Percentiles rank a stretch among this genome's conserved stretches.
Conservation (phyloP, 2,888 invertebrate genomes). For the Hypolimnas misippus region DNA sequence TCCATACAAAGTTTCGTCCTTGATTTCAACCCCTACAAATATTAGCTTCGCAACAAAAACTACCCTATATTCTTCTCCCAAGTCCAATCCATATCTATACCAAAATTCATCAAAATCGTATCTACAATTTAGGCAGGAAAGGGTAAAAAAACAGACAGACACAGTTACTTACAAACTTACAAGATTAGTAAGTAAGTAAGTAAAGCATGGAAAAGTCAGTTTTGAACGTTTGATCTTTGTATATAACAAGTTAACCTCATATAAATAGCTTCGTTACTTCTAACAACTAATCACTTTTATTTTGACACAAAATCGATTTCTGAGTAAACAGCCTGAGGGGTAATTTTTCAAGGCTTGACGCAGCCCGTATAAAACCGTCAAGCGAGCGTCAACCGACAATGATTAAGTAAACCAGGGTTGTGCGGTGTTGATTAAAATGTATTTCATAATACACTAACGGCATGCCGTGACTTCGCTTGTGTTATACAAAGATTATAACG, state of each 20-base stretch:
- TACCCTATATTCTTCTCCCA: no score
- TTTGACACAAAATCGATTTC: constrained; percentile 3
- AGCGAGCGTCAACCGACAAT: constrained; percentile 9
- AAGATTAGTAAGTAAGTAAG: no score
- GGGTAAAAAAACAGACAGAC: no score
- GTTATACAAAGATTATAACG: not conserved
- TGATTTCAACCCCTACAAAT: no score
- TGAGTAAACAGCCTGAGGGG: constrained; percentile 4
- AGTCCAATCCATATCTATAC: no score
- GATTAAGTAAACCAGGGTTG: constrained; percentile 13
- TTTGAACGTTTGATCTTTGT: no score
- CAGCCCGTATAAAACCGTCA: constrained; percentile 17
- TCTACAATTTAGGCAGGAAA: no score
- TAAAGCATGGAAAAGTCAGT: no score
- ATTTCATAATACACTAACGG: not conserved
- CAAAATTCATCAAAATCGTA: no score
- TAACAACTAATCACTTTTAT: not conserved
- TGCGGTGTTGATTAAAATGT: not conserved
- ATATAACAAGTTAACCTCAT: not conserved
- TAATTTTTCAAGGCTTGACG: constrained; percentile 20
- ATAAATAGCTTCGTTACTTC: not conserved
- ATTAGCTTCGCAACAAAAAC: no score
- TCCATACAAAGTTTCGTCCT: no score
- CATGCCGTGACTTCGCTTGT: not conserved
- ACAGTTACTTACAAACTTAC: no score